A percentile compares a stretch with the other conserved stretches of the same genome.
phyloP scores from a whole-genome alignment of 2,797 vertebrate genomes.

The Myiothlypis coronata region DNA sequence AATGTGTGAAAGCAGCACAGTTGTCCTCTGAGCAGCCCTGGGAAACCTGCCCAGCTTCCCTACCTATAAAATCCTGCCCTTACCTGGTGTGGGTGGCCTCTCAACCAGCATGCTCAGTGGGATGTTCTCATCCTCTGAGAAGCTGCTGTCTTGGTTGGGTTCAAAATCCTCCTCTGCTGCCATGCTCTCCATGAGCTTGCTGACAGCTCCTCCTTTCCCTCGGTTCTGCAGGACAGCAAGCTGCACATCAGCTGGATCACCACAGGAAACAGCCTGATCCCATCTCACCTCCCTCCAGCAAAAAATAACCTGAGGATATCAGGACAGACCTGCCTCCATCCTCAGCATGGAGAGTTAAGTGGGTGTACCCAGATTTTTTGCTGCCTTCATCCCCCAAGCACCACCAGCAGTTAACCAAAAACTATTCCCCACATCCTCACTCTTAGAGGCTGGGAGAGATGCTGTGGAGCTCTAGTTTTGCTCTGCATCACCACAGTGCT shows the following conservation, averaged over 20 bases:
- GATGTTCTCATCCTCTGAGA: slow-evolving; percentile 94
- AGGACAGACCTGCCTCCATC: background rate
- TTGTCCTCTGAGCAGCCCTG: background rate
- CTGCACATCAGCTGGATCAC: background rate
- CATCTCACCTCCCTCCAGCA: background rate
- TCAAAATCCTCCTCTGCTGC: slow-evolving; percentile 97
- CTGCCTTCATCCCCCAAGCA: background rate
- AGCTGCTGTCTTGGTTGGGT: slow-evolving; percentile 97
- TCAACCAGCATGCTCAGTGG: slow-evolving; percentile 77
- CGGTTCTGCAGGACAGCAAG: slow-evolving; percentile 68
- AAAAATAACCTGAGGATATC: background rate
- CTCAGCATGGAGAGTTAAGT: background rate
- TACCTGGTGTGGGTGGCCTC: slow-evolving; percentile 85
- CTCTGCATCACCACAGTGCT: background rate
- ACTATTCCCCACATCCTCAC: background rate
- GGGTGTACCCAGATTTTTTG: background rate
- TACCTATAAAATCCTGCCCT: slow-evolving; percentile 10
- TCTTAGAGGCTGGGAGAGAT: background rate
- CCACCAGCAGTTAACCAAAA: background rate
- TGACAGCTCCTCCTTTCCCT: slow-evolving; percentile 93
- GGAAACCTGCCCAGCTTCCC: background rate
- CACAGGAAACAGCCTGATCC: background rate
- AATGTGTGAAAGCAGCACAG: background rate
- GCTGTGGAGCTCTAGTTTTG: background rate
- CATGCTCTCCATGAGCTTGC: slow-evolving; percentile 98